phyloP scores from a whole-genome alignment of 2,113 vertebrate species.

The Seriola rivoliana region DNA sequence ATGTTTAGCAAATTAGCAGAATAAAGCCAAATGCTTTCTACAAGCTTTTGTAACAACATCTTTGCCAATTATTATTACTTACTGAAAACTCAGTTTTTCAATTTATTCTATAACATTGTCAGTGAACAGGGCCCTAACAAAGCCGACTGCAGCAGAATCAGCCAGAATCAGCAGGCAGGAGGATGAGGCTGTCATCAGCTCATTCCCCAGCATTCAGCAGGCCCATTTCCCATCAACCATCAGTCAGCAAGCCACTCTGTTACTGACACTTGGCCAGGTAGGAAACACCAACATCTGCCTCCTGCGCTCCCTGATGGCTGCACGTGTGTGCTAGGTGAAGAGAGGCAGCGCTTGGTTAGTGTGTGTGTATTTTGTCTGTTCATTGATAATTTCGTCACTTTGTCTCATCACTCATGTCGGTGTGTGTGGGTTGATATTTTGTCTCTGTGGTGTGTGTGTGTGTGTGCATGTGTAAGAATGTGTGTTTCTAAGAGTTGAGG shows the following conservation, averaged over 20 bases:
- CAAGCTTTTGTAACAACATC: background rate
- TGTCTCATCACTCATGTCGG: constrained; percentile 16
- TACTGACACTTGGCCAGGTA: constrained; percentile 22
- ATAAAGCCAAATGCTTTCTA: background rate
- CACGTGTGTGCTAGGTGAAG: constrained; percentile 12
- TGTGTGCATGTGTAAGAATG: background rate
- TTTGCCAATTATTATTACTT: too few relatives aligned
- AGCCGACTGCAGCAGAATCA: background rate
- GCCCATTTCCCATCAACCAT: constrained; percentile 42
- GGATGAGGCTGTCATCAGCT: constrained; percentile 48
- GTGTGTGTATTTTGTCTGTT: constrained; percentile 13
- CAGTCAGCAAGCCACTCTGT: constrained; percentile 53
- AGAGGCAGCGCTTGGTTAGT: background rate
- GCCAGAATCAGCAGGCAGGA: background rate
- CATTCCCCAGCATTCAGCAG: constrained; percentile 20
- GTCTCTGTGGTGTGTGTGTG: background rate
- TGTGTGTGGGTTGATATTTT: background rate
- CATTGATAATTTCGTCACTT: constrained; percentile 7
- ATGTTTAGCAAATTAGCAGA: background rate
- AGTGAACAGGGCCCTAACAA: background rate
- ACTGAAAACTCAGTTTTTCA: background rate
- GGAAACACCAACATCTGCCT: constrained; percentile 13
- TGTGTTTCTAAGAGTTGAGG: background rate
- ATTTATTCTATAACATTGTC: background rate
- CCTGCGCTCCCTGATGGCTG: constrained; percentile 13